Conservation (phyloP, 2,888 invertebrate species). For the Ophion costatus region DNA sequence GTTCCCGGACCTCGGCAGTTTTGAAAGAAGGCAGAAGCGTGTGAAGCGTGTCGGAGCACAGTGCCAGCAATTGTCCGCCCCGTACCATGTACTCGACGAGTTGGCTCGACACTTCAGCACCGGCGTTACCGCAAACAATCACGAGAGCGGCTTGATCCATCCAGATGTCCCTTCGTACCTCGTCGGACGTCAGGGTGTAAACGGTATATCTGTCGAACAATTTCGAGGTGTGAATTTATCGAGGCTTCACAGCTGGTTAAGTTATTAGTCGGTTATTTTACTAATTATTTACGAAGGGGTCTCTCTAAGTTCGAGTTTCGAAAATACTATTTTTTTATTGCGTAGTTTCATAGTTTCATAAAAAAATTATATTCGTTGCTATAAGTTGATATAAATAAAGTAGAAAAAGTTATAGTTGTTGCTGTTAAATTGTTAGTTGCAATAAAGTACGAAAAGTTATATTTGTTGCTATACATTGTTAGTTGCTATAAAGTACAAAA, state of each 20-base stretch:
- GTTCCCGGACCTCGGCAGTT: constrained; percentile 93
- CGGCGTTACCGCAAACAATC: constrained; percentile 91
- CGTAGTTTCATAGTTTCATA: too few species aligned
- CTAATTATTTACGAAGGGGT: background rate
- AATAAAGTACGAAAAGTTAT: too few species aligned
- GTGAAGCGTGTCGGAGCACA: constrained; percentile 92
- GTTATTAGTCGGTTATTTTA: background rate
- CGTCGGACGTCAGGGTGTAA: constrained; percentile 82
- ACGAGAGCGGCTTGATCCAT: constrained; percentile 89
- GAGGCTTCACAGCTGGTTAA: background rate
- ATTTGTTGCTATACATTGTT: too few species aligned
- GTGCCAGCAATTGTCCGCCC: constrained; percentile 90
- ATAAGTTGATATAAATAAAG: too few species aligned
- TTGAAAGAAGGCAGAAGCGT: constrained; percentile 92
- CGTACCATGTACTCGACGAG: constrained; percentile 89
- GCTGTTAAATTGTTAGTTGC: too few species aligned
- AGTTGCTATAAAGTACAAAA: too few species aligned
- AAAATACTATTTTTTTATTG: too few species aligned
- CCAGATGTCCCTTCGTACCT: constrained; percentile 85
- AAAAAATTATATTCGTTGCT: too few species aligned
- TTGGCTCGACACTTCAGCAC: constrained; percentile 87
- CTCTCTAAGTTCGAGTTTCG: too few species aligned
- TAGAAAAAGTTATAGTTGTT: too few species aligned
- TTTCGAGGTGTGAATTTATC: background rate
- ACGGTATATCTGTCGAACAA: constrained; percentile 82